phyloP scores from a whole-genome alignment of 2,113 vertebrate genomes.

The Gila orcuttii region DNA sequence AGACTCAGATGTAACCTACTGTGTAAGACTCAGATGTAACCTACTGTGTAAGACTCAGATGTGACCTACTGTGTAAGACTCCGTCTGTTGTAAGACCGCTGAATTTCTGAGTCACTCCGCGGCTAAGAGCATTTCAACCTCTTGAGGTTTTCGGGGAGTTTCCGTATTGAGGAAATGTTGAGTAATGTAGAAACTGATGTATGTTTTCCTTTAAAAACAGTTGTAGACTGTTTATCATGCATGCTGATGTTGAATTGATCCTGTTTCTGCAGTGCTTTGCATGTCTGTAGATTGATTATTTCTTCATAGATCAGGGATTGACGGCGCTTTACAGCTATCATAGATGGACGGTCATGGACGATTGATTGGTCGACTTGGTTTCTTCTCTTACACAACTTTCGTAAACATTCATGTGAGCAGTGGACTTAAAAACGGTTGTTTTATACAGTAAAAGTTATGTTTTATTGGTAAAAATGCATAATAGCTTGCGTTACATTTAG shows the following conservation, averaged over 20 bases:
- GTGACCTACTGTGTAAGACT: too few species aligned
- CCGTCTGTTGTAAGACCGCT: not conserved
- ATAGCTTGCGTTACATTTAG: not conserved
- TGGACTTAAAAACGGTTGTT: not conserved
- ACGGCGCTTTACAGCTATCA: too few species aligned
- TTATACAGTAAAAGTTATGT: not conserved
- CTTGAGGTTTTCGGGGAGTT: constrained; percentile 21
- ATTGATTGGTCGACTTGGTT: not conserved
- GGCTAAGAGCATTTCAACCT: not conserved
- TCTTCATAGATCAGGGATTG: not conserved
- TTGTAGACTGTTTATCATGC: not conserved
- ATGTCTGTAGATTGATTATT: not conserved
- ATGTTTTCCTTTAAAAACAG: not conserved
- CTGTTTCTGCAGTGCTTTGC: not conserved
- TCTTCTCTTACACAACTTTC: not conserved
- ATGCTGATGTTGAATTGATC: not conserved
- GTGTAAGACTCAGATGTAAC: too few species aligned
- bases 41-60: not conserved
- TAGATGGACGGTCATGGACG: not conserved
- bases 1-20: too few species aligned
- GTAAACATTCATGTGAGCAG: not conserved
- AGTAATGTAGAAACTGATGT: constrained; percentile 10
- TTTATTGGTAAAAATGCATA: not conserved
- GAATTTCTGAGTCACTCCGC: not conserved
- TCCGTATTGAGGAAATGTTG: not conserved